Percentiles rank a stretch among this genome's conserved stretches.
phyloP scores from a whole-genome alignment of 2,113 vertebrate genomes.

The Procavia capensis region DNA sequence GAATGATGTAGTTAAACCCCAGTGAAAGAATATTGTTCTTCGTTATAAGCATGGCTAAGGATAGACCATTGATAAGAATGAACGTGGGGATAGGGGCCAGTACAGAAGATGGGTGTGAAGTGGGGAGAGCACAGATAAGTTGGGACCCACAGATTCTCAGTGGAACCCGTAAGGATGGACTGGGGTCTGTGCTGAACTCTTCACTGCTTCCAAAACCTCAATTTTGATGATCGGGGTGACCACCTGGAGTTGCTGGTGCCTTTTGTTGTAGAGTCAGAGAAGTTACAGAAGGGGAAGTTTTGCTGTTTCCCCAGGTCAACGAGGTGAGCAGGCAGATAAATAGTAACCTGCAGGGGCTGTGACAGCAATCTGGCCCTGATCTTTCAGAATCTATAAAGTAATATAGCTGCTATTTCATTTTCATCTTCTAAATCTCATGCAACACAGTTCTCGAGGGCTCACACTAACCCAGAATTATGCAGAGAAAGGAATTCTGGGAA shows the following conservation, averaged over 20 bases:
- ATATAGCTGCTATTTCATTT: background rate
- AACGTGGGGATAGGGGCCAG: background rate
- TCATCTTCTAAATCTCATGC: background rate
- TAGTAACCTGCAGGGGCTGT: background rate
- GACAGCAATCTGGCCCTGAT: background rate
- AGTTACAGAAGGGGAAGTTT: background rate
- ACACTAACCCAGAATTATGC: background rate
- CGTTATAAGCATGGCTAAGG: background rate
- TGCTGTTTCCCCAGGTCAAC: background rate
- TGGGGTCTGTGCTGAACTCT: background rate
- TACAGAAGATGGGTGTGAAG: background rate
- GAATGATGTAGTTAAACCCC: background rate
- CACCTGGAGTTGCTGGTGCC: background rate
- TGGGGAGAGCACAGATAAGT: background rate
- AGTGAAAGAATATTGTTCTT: background rate
- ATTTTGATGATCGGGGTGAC: background rate
- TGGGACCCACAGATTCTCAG: background rate
- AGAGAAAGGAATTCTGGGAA: conserved; percentile 20
- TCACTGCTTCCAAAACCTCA: background rate
- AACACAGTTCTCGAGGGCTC: background rate
- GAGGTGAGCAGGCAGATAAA: background rate
- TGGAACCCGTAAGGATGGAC: background rate
- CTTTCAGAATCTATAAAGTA: background rate
- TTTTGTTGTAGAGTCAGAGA: background rate
- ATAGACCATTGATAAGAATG: background rate